phyloP scores from a whole-genome alignment of 2,888 invertebrate genomes.

The Salticus scenicus region DNA sequence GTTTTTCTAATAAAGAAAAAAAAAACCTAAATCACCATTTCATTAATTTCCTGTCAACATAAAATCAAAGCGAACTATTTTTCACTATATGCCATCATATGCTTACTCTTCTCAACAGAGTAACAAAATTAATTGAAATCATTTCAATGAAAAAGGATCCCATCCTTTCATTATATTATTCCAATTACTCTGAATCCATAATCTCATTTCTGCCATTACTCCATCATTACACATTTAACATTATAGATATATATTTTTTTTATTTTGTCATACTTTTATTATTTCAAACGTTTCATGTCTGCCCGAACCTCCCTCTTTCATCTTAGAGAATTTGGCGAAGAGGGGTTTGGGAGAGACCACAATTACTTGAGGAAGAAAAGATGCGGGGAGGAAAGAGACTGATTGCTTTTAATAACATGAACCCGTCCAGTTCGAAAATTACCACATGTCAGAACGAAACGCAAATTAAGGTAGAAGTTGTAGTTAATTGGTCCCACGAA shows the following conservation, averaged over 20 bases:
- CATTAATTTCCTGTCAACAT: too few species aligned
- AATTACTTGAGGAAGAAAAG: constrained; percentile 9
- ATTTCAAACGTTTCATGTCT: too few species aligned
- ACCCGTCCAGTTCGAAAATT: constrained; percentile 33
- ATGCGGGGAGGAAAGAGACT: background rate
- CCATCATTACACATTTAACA: background rate
- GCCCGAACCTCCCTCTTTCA: background rate
- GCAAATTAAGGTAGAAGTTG: constrained; percentile 19
- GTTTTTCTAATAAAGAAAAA: too few species aligned
- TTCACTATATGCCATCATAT: too few species aligned
- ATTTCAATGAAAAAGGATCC: background rate
- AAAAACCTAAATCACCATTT: too few species aligned
- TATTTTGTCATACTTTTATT: constrained; percentile 7
- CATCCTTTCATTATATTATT: constrained; percentile 6
- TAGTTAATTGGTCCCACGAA: constrained; percentile 30
- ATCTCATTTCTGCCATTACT: background rate
- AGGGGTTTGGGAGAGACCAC: background rate
- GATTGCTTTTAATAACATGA: constrained; percentile 40
- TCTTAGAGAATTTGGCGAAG: background rate
- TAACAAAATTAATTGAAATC: constrained; percentile 16
- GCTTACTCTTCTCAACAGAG: background rate
- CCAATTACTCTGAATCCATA: background rate
- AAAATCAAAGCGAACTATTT: too few species aligned
- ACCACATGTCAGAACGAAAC: constrained; percentile 35
- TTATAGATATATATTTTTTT: too few species aligned